Conservation (phyloP, 2,888 invertebrate genomes). For the Gymnoscelis rufifasciata region DNA sequence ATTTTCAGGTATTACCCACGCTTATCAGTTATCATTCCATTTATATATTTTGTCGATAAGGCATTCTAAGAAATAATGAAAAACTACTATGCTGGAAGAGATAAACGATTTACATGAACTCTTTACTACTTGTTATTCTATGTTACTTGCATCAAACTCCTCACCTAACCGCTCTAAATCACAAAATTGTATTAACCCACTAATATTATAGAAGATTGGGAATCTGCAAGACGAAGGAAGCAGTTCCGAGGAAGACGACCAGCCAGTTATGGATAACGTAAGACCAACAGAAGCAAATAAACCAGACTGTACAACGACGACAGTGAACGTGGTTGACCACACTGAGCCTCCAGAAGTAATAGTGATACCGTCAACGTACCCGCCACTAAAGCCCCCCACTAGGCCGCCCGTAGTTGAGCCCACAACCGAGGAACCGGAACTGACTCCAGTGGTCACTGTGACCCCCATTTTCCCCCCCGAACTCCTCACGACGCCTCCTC, state of each 20-base stretch:
- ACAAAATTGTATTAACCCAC: too few species aligned
- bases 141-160: not conserved
- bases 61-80: too few species aligned
- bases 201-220: slow-evolving; percentile 27
- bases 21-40: too few species aligned
- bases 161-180: slow-evolving; percentile 1
- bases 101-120: too few species aligned
- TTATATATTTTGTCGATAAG: too few species aligned
- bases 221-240: slow-evolving; percentile 13
- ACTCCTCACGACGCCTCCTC: not conserved
- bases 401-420: not conserved
- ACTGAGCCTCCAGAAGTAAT: not conserved
- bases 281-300: not conserved
- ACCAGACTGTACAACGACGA: not conserved
- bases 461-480: not conserved
- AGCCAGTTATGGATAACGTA: slow-evolving; percentile 1
- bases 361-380: not conserved
- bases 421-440: not conserved
- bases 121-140: too few species aligned
- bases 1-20: too few species aligned
- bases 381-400: not conserved
- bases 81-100: too few species aligned
- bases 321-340: not conserved
- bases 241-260: slow-evolving; percentile 25
- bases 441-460: not conserved